Evolutionary conservation across 2,888 invertebrate genomes (phyloP), one percentile per base, ranked within the genome.

Genomic region (Lithophane ornitopus): DNA sequence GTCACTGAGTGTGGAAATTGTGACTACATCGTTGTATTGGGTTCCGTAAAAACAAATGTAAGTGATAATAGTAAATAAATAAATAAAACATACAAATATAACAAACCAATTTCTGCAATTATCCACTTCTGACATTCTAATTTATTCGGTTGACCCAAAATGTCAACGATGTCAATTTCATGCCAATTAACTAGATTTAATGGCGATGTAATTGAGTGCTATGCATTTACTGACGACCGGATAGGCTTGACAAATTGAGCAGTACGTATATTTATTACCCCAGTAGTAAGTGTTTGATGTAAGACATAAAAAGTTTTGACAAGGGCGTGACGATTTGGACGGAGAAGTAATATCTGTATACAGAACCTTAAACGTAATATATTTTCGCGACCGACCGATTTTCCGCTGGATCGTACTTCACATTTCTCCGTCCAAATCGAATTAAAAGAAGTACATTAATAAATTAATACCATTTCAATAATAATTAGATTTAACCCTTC

Each of bases 131-230:
- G 66, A 85, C 86, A 85, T 86, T 86, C 82, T 85, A 80, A 86
- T 80, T 84, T 74, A 82, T 78, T 54, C 67, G 34, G 44, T 68
- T 83, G 87, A 74, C 81, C 81, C 76, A 85, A 81, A 85, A 83
- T 81, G 85, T 81, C 78, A 83, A 74, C 72, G 63, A 86, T 68
- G 85, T 54, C 78, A 80, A 86, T 80, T 85, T 58, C 39, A 66
- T 65, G 44, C n/a, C 66, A 80, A 76, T 81, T 81, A 75, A 7
- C 22, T 70, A 63, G 8, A 66, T 11, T 59, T 80, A 72, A 79
- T 74, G 74, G 49, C 56, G 39, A 56, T 66, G 19, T 82, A 86
- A 78, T 81, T 76, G 59, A 74, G 61, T 74, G 65, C 76, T 76
- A 73, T 67, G 74, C 58, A 80, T 86, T 71, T 78, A 28, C 26